phyloP scores from a whole-genome alignment of 2,888 invertebrate species.

The Zaprionus obscuricornis region DNA sequence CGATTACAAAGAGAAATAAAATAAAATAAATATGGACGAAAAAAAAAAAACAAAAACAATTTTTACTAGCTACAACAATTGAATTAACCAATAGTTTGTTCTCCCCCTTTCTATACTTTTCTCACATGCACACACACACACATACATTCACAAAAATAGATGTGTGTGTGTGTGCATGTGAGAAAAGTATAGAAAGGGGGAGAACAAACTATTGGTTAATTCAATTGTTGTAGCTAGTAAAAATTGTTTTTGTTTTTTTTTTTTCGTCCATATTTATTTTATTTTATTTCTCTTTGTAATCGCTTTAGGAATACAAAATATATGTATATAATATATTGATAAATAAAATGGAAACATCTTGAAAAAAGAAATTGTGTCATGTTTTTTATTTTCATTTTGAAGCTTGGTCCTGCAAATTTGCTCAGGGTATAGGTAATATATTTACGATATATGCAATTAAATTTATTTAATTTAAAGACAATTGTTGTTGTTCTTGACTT shows the following conservation, averaged over 20 bases:
- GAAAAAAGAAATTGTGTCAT: conserved; percentile 1
- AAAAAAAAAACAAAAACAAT: conserved; percentile 19
- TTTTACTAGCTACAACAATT: conserved; percentile 30
- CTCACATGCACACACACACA: conserved; percentile 12
- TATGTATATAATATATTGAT: no score
- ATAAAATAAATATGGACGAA: no score
- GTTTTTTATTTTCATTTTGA: no score
- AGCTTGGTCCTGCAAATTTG: no score
- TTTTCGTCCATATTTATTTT: no score
- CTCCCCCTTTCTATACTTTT: conserved; percentile 8
- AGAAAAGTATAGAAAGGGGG: conserved; percentile 8
- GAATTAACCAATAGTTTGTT: conserved; percentile 13
- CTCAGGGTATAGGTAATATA: background rate
- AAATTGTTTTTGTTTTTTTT: conserved; percentile 22
- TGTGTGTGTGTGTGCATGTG: conserved; percentile 12
- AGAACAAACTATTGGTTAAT: conserved; percentile 14
- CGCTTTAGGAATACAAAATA: conserved; percentile 54
- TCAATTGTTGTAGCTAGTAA: conserved; percentile 27
- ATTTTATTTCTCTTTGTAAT: conserved; percentile 48
- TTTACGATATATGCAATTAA: background rate
- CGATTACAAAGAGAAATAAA: conserved; percentile 45
- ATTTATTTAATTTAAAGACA: background rate
- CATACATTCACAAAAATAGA: no score
- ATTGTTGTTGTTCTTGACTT: conserved; percentile 10
- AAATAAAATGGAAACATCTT: conserved; percentile 39